These are phyloP conservation scores for Megaceryle torquata DNA, from an alignment of 2,113 vertebrate genomes.

Conservation along the genomic window DNA sequence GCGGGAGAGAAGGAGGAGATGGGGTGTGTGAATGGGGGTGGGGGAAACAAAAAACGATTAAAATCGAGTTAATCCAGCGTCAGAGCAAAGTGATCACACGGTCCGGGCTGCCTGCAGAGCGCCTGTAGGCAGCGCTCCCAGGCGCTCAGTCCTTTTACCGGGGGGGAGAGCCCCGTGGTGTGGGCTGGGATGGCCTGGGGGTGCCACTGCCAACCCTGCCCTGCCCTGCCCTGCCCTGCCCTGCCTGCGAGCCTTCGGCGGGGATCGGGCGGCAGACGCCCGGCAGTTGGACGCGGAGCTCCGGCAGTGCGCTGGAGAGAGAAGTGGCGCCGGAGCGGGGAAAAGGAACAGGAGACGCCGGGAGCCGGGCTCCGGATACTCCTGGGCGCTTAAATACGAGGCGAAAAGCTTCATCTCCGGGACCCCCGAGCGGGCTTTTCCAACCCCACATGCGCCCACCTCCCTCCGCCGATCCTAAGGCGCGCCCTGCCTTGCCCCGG, in stretches of 20 bases:
- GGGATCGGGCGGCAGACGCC: not conserved
- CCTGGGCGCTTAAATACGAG: not conserved
- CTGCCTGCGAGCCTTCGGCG: not conserved
- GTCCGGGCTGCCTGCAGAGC: conserved; percentile 37
- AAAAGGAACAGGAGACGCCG: not conserved
- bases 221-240: conserved; percentile 4
- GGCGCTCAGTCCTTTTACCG: not conserved
- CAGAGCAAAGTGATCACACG: conserved; percentile 27
- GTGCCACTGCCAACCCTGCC: conserved; percentile 17
- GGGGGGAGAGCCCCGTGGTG: not conserved
- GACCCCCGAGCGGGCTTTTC: not conserved
- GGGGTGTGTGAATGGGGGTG: not conserved
- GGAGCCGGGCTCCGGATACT: not conserved
- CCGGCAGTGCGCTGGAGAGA: not conserved
- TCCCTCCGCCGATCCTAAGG: not conserved
- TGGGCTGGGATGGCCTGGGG: not conserved
- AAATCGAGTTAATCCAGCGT: conserved; percentile 80
- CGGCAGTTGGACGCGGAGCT: conserved; percentile 5
- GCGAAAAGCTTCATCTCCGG: not conserved
- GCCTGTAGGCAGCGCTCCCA: conserved; percentile 5
- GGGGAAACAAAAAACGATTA: conserved; percentile 46
- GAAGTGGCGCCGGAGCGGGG: not conserved
- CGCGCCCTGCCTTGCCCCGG: not conserved
- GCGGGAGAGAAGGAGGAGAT: conserved; percentile 23
- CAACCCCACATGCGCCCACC: not conserved